phyloP scores from a whole-genome alignment of 2,113 vertebrate species.

The Lepidothrix coronata region DNA sequence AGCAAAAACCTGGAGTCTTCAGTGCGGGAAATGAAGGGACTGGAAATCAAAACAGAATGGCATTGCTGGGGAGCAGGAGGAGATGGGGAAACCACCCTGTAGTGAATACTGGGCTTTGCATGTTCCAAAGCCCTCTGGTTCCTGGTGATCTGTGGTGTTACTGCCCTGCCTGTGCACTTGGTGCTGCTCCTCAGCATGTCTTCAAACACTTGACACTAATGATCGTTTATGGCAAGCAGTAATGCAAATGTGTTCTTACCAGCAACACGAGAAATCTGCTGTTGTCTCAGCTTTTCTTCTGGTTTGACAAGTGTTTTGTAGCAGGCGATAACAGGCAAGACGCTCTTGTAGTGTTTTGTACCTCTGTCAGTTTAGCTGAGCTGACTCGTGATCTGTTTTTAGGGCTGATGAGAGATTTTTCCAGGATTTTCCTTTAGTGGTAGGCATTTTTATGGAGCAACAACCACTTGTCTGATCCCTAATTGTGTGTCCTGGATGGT shows the following conservation, averaged over 20 bases:
- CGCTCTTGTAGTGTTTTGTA: neutral
- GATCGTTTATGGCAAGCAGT: neutral
- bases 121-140: neutral
- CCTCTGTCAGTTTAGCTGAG: neutral
- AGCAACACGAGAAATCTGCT: neutral
- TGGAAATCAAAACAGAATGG: neutral
- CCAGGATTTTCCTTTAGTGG: neutral
- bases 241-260: constrained; percentile 6
- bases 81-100: neutral
- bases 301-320: neutral
- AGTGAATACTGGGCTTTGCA: neutral
- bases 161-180: neutral
- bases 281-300: neutral
- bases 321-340: neutral
- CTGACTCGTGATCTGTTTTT: neutral
- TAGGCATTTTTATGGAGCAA: neutral
- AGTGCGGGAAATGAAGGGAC: neutral
- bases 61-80: neutral
- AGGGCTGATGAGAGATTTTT: neutral
- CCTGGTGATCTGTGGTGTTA: neutral
- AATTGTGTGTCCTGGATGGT: accelerated
- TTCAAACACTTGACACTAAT: neutral
- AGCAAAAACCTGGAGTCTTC: neutral
- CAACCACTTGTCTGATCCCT: neutral
- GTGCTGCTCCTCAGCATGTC: neutral